Evolutionary conservation across 2,888 invertebrate genomes (phyloP), one percentile per base, ranked within the genome.

Genomic region (Aromia moschata): DNA sequence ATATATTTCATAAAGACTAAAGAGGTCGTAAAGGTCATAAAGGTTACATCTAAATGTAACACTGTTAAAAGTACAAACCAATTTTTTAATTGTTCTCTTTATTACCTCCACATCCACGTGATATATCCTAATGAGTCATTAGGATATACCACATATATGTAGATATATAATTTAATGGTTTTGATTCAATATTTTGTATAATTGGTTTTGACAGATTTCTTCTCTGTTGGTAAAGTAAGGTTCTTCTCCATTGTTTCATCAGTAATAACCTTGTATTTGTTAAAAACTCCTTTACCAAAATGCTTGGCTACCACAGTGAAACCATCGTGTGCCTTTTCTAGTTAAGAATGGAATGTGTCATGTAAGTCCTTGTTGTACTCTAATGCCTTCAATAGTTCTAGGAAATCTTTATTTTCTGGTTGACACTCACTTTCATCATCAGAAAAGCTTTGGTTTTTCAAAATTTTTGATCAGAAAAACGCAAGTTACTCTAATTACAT

Each of bases 251-350:
- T 49, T 2, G 68, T 64, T 17, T 77, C 74, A 60, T 86, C 85
- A 0, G 87, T 86, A 46, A 90, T 84, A 18, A 91, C 62, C 11
- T 87, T 89, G 70, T 90, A 81, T 77, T 89, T 89, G 78, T 92
- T 92, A 79, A 96, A 96, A 11, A 96, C 86, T 0, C 96, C 95
- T 60, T 92, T 87, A 0, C 95, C 93, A 82, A 96, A 93, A 82
- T 95, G 96, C 74, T 95, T 93, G 0, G 96, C 94, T 1, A 96
- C 91, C 0, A 96, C 88, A 0, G 92, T 89, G 81, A 96, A 95
- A 11, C 89, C 88, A 81, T 88, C 88, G 51, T 84, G 88, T 73
- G 86, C 84, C 64, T 85, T 83, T 69, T 86, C 86, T 14, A 89
- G 73, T 63, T 86, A 82, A 62, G 84, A 84, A 75, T 91, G 90